Conservation (phyloP, 2,888 invertebrate species). For the Drosophila planitibia region DNA sequence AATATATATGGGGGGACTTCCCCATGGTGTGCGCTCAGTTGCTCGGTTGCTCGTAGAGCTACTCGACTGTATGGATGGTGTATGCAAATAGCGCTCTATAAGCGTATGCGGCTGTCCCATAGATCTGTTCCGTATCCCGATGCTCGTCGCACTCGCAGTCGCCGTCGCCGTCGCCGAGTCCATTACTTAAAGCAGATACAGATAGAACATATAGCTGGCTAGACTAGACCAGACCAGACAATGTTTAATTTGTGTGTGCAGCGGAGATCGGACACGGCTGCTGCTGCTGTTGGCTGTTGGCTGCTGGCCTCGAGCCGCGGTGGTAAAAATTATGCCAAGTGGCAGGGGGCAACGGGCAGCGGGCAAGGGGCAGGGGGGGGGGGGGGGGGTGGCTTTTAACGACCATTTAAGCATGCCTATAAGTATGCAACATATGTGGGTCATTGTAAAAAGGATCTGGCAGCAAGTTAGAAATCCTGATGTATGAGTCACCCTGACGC, state of each 20-base stretch:
- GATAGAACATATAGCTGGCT: conserved; percentile 40
- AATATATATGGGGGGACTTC: not conserved
- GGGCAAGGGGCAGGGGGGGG: too few species aligned
- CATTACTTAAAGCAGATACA: conserved; percentile 59
- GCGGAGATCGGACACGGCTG: conserved; percentile 31
- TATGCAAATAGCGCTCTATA: conserved; percentile 41
- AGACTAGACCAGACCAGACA: conserved; percentile 56
- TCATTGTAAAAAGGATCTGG: conserved; percentile 10
- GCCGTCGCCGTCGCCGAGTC: conserved; percentile 44
- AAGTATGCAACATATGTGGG: conserved; percentile 59
- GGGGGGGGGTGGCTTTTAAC: not conserved
- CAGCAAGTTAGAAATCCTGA: not conserved
- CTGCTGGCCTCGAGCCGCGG: not conserved
- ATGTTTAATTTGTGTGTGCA: conserved; percentile 52
- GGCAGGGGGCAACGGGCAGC: not conserved
- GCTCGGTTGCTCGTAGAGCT: conserved; percentile 7
- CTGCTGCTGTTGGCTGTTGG: conserved; percentile 17
- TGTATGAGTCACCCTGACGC: conserved; percentile 38
- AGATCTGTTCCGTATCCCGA: conserved; percentile 48
- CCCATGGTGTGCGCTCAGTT: not conserved
- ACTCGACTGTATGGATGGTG: conserved; percentile 26
- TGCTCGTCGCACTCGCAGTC: conserved; percentile 10
- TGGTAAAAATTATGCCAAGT: not conserved
- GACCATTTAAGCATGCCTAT: conserved; percentile 32
- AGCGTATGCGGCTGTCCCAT: conserved; percentile 45